Percentiles rank a stretch among this genome's conserved stretches.
Evolutionary conservation across 2,113 vertebrate genomes (phyloP).

Genomic region (Dunckerocampus dactyliophorus): DNA sequence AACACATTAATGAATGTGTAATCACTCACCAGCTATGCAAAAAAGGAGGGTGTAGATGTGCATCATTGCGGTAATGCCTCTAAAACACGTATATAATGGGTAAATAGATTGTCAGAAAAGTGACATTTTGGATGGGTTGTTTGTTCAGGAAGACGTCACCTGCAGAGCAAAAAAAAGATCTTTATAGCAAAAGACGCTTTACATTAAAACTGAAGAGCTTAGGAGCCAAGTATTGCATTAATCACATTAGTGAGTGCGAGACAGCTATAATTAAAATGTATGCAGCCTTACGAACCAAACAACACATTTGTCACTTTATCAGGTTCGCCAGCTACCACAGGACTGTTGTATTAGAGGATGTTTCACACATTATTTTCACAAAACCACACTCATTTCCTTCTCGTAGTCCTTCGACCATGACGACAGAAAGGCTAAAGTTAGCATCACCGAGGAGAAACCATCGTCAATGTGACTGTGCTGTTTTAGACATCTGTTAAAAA

Average conservation of each 20-base stretch:
- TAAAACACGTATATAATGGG: constrained; percentile 3
- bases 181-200: neutral
- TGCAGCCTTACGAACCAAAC: too few species aligned
- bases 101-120: constrained; percentile 32
- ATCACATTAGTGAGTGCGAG: too few species aligned
- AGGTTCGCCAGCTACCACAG: too few species aligned
- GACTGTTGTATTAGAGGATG: too few species aligned
- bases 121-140: constrained; percentile 35
- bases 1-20: neutral
- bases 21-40: constrained; percentile 53
- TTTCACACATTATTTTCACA: neutral
- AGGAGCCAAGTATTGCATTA: too few species aligned
- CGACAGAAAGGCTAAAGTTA: constrained; percentile 13
- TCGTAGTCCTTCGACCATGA: constrained; percentile 34
- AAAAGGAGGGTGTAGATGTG: constrained; percentile 42
- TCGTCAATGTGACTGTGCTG: neutral
- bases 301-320: too few species aligned
- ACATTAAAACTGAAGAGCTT: neutral
- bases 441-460: constrained; percentile 17
- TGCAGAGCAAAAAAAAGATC: constrained; percentile 24
- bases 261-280: too few species aligned
- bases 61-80: constrained; percentile 50
- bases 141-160: constrained; percentile 50
- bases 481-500: too few species aligned
- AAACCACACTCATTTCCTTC: constrained; percentile 40